Evolutionary conservation across 2,888 invertebrate species (phyloP).

Genomic region (Drosophila atroscutellata): DNA sequence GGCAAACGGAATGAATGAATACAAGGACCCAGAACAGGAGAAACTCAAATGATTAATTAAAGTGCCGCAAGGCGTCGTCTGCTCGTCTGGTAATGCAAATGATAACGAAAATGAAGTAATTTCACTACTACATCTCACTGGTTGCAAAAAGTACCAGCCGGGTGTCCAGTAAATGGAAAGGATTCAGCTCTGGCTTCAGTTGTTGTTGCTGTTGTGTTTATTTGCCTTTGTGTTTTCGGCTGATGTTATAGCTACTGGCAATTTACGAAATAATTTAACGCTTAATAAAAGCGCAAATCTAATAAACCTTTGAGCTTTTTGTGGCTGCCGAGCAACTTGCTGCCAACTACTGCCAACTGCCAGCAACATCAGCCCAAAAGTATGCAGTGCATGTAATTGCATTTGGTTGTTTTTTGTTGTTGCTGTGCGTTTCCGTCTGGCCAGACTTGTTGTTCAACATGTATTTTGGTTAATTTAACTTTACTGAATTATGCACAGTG

Average conservation of each 20-base stretch:
- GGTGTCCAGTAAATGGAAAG: neutral
- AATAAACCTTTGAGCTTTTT: conserved; percentile 80
- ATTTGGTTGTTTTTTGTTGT: conserved; percentile 56
- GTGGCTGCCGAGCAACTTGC: conserved; percentile 62
- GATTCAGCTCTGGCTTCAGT: neutral
- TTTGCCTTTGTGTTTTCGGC: conserved; percentile 67
- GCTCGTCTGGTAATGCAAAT: conserved; percentile 68
- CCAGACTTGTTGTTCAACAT: conserved; percentile 62
- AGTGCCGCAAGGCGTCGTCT: conserved; percentile 65
- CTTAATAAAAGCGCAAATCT: conserved; percentile 79
- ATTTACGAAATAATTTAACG: conserved; percentile 79
- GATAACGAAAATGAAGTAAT: conserved; percentile 74
- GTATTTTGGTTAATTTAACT: conserved; percentile 82
- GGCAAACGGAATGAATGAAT: conserved; percentile 15
- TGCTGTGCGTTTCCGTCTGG: conserved; percentile 55
- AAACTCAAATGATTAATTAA: conserved; percentile 77
- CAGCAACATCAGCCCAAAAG: conserved; percentile 54
- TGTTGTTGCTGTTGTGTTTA: conserved; percentile 51
- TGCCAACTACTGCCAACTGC: conserved; percentile 38
- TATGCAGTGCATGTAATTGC: conserved; percentile 75
- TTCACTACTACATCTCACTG: conserved; percentile 25
- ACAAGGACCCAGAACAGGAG: conserved; percentile 28
- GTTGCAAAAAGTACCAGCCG: conserved; percentile 2
- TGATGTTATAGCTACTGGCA: conserved; percentile 61
- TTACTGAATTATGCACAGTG: conserved; percentile 75